Base-by-base conservation (phyloP, 1,140 invertebrate genomes). In the Bicyclus anynana region DNA sequence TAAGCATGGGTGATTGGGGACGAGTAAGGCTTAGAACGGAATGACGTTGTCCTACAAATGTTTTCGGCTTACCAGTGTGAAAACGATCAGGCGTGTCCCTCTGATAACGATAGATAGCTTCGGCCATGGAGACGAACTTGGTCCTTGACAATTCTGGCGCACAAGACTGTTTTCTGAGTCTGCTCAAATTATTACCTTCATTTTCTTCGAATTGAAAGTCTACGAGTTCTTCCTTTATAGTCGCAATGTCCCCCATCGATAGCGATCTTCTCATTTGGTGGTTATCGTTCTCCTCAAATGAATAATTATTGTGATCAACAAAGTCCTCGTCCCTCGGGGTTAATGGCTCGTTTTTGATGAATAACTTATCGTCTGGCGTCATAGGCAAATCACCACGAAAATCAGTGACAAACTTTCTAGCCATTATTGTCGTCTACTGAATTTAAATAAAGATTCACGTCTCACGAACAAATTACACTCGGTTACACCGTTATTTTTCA, bases 91-190 rank as follows among this genome's bases (percentile, higher is more conserved):
- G 85, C 20, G 85, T 88, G 55, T 88, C 83, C 47, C 71, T 71
- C 61, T 88, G 79, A 59, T 67, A 88, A 55, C 80, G 85, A 53
- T 85, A 88, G 33, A 88, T 80, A 33, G 81, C 77, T 66, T 88
- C 85, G 14, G 85, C 83, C 75, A 85, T 80, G 5, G 85, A 88
- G 0, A 88, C 82, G 64, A 85, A 88, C 53, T 84, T 88, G 1
- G 68, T 84, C 72, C 61, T 80, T 0, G 80, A 80, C 16, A 82
- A 55, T 35, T 77, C 74, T 23, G 75, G 59, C 12, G 48, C 59
- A 49, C 60, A 67, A 37, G 60, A 62, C 17, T 63, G 64, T 23
- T 63, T 61, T 5, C 61, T 65, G 42, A 74, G 69, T 63, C 69
- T 74, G 29, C 71, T 59, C 46, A 72, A 62, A 37, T 64, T 52